Conservation (phyloP, 2,888 invertebrate species). For the Herminia tarsipennalis region DNA sequence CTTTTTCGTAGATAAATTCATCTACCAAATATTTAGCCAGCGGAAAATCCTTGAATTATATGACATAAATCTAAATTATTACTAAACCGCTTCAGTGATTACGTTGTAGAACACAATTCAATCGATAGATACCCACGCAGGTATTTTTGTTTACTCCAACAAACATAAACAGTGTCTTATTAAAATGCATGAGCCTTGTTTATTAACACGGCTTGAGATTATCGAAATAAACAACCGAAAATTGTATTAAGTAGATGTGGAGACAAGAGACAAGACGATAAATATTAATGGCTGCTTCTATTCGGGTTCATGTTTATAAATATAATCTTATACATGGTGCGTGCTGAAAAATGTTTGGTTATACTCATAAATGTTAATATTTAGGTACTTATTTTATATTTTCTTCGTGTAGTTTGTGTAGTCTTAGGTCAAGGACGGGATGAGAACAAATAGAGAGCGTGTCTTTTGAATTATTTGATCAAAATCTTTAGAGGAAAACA, state of each 20-base stretch:
- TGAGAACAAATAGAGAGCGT: too few species aligned
- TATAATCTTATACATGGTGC: not conserved
- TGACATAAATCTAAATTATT: too few species aligned
- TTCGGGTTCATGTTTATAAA: not conserved
- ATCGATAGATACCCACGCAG: conserved; percentile 8
- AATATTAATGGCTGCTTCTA: conserved; percentile 20
- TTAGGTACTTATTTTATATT: not conserved
- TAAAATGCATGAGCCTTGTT: conserved; percentile 34
- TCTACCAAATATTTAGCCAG: too few species aligned
- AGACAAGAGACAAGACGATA: conserved; percentile 13
- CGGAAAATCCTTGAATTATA: too few species aligned
- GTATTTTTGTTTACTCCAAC: conserved; percentile 26
- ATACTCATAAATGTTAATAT: too few species aligned
- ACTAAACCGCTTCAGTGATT: not conserved
- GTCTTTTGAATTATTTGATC: too few species aligned
- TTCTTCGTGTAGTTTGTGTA: not conserved
- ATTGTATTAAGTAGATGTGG: conserved; percentile 26
- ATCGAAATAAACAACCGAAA: conserved; percentile 26
- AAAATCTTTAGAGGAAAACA: too few species aligned
- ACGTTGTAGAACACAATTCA: not conserved
- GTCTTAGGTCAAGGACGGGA: not conserved
- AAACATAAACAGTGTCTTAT: conserved; percentile 23
- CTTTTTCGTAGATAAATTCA: too few species aligned
- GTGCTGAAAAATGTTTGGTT: conserved; percentile 3
- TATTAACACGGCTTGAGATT: conserved; percentile 25